phyloP scores from a whole-genome alignment of 1,140 invertebrate genomes.

The Formica exsecta region DNA sequence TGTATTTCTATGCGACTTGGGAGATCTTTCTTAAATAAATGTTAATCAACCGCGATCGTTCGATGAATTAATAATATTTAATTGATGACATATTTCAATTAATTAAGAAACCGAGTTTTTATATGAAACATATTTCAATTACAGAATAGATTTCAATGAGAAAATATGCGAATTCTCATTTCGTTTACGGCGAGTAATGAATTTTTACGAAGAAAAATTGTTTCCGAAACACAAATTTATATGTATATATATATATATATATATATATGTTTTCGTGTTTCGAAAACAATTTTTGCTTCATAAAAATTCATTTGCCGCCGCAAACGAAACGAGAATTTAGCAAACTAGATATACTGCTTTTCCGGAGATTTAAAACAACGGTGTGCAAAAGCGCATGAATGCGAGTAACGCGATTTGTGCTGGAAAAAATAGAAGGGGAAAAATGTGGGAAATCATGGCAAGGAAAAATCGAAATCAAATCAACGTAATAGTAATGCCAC shows the following conservation, averaged over 20 bases:
- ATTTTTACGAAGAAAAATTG: constrained; percentile 42
- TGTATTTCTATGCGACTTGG: no score
- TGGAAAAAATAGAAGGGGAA: constrained; percentile 35
- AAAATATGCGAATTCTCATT: background rate
- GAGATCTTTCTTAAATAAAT: background rate
- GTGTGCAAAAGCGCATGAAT: constrained; percentile 51
- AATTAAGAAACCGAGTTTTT: background rate
- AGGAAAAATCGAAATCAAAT: constrained; percentile 68
- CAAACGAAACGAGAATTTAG: constrained; percentile 64
- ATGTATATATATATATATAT: no score
- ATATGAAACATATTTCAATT: constrained; percentile 10
- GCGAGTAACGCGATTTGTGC: constrained; percentile 57
- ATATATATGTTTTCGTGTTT: background rate
- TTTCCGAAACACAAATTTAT: background rate
- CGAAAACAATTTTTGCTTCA: constrained; percentile 36
- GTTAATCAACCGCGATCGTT: background rate
- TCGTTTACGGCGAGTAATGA: constrained; percentile 23
- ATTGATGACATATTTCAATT: background rate
- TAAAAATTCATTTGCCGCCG: constrained; percentile 64
- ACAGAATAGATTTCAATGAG: background rate
- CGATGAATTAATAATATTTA: constrained; percentile 2
- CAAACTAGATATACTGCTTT: constrained; percentile 73
- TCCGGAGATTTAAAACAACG: constrained; percentile 63
- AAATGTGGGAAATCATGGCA: constrained; percentile 21
- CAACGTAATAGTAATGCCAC: constrained; percentile 38